These are phyloP conservation scores for Cecropterus lyciades DNA, from an alignment of 1,140 invertebrate genomes.

Conservation along the genomic window DNA sequence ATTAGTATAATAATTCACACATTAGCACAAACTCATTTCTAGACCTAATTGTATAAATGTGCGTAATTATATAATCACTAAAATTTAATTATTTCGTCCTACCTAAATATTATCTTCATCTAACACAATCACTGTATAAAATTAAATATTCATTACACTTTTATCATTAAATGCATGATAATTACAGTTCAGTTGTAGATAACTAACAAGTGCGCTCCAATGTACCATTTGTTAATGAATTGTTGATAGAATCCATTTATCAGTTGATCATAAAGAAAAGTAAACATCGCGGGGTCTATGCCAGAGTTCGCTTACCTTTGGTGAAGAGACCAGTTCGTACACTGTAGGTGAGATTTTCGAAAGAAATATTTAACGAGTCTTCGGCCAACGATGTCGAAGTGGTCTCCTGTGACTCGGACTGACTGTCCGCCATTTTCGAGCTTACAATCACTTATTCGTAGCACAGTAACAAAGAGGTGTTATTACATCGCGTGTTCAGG, in stretches of 20 bases:
- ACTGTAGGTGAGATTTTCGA: slow-evolving; percentile 65
- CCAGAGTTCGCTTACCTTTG: slow-evolving; percentile 53
- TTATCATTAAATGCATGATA: slow-evolving; percentile 50
- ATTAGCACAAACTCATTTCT: no score
- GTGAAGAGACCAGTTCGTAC: slow-evolving; percentile 61
- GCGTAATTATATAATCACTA: not conserved
- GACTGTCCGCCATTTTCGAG: slow-evolving; percentile 64
- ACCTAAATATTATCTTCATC: no score
- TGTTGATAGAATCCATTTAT: slow-evolving; percentile 40
- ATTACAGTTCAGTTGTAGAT: slow-evolving; percentile 48
- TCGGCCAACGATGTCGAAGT: slow-evolving; percentile 66
- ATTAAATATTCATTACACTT: slow-evolving; percentile 35
- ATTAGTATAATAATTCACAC: no score
- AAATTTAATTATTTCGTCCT: not conserved
- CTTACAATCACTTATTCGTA: slow-evolving; percentile 48
- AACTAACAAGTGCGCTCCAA: slow-evolving; percentile 38
- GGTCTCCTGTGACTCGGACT: slow-evolving; percentile 66
- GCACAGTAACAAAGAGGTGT: slow-evolving; percentile 55
- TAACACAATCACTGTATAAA: slow-evolving; percentile 4
- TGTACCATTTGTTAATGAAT: slow-evolving; percentile 41
- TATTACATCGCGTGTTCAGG: slow-evolving; percentile 59
- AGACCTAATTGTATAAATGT: not conserved
- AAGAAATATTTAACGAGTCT: slow-evolving; percentile 70
- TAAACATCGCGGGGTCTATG: slow-evolving; percentile 16
- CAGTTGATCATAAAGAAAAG: slow-evolving; percentile 37